phyloP scores from a whole-genome alignment of 2,797 vertebrate species.

The Squalus acanthias region DNA sequence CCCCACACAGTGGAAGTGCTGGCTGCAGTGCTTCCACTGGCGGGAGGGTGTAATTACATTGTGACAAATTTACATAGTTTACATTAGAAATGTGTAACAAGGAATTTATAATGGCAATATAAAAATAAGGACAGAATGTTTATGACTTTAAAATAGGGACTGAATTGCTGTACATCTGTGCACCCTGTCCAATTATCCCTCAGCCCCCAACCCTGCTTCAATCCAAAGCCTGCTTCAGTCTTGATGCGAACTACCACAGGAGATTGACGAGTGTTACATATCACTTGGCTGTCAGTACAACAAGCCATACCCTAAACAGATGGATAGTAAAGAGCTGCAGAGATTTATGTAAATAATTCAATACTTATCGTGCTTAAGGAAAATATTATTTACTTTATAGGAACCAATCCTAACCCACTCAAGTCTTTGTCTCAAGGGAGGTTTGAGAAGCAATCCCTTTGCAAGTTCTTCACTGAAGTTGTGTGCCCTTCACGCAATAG shows the following conservation, averaged over 20 bases:
- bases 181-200: not conserved
- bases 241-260: no score
- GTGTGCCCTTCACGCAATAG: no score
- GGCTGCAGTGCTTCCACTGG: not conserved
- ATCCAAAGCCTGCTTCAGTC: not conserved
- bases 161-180: not conserved
- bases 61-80: not conserved
- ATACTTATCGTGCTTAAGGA: no score
- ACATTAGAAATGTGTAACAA: not conserved
- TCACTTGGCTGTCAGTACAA: not conserved
- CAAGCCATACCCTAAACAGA: not conserved
- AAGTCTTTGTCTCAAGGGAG: no score
- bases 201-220: not conserved
- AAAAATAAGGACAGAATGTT: not conserved
- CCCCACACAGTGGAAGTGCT: not conserved
- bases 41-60: not conserved
- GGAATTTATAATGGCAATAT: not conserved
- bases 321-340: no score
- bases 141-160: not conserved
- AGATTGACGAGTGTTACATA: not conserved
- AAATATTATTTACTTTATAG: no score
- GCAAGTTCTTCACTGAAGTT: no score
- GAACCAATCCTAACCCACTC: no score
- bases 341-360: no score
- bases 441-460: no score